Percentiles rank a stretch among this genome's conserved stretches.
phyloP scores from a whole-genome alignment of 1,140 invertebrate species.

The Laupala kohalensis region DNA sequence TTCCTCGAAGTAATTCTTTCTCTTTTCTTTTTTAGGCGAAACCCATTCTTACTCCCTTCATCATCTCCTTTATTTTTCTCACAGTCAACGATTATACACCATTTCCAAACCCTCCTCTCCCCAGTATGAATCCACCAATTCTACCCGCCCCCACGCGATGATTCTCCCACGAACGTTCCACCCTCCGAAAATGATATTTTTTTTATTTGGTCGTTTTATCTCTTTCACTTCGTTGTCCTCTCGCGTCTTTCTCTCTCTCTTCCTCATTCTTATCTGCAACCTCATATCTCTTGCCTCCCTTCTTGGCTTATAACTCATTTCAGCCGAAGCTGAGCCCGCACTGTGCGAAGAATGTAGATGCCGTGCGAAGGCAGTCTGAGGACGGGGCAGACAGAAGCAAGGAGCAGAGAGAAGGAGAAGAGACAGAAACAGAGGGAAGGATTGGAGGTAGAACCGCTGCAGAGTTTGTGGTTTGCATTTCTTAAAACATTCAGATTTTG shows the following conservation, averaged over 20 bases:
- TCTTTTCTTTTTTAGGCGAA: background rate
- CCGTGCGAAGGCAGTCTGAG: too few relatives aligned
- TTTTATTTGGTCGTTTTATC: background rate
- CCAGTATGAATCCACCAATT: background rate
- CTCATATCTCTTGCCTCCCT: background rate
- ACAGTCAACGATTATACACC: too few relatives aligned
- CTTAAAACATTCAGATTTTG: too few relatives aligned
- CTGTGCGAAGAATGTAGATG: too few relatives aligned
- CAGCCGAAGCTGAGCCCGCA: background rate
- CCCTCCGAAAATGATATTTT: background rate
- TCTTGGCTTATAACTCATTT: slow-evolving; percentile 4
- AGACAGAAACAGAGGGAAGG: too few relatives aligned
- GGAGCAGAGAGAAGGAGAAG: too few relatives aligned
- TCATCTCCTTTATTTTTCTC: background rate
- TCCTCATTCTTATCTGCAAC: slow-evolving; percentile 1
- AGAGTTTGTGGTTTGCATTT: too few relatives aligned
- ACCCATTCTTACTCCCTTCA: too few relatives aligned
- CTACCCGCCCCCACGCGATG: too few relatives aligned
- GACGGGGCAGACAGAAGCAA: too few relatives aligned
- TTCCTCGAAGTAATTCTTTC: background rate
- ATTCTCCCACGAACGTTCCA: background rate
- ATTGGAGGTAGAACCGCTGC: too few relatives aligned
- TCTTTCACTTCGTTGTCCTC: slow-evolving; percentile 5
- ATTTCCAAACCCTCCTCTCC: too few relatives aligned
- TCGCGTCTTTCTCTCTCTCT: background rate